Conservation (phyloP, 2,113 vertebrate genomes). For the Rhinoderma darwinii region DNA sequence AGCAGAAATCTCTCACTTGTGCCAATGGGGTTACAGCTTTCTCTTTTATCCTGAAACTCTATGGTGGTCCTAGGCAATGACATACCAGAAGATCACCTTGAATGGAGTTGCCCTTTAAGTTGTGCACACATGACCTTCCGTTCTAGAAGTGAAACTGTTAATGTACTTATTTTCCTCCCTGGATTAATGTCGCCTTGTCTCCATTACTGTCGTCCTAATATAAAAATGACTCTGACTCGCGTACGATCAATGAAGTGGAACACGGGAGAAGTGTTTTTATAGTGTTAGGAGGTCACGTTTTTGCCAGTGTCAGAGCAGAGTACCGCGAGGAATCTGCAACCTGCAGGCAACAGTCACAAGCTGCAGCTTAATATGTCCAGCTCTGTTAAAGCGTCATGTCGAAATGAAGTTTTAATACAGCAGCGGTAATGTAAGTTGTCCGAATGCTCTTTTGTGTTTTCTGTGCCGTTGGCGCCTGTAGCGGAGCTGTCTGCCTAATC, state of each 20-base stretch:
- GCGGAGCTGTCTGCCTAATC: slow-evolving; percentile 46
- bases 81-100: no score
- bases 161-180: no score
- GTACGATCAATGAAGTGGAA: background rate
- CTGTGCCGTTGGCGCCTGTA: slow-evolving; percentile 1
- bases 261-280: background rate
- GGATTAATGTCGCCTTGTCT: no score
- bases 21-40: no score
- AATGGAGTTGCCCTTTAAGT: no score
- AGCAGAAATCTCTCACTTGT: no score
- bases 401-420: slow-evolving; percentile 41
- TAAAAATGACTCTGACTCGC: no score
- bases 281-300: background rate
- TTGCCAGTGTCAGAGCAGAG: background rate
- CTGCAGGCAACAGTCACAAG: background rate
- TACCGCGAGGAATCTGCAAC: background rate
- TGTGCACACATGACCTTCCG: no score
- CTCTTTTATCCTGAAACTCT: no score
- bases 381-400: slow-evolving; percentile 10
- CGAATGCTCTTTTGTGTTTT: background rate
- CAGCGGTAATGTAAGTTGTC: background rate
- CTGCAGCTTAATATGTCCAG: slow-evolving; percentile 18
- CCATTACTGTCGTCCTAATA: no score
- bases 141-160: no score
- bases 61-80: no score